phyloP scores from a whole-genome alignment of 2,797 vertebrate species.

The Numenius phaeopus region DNA sequence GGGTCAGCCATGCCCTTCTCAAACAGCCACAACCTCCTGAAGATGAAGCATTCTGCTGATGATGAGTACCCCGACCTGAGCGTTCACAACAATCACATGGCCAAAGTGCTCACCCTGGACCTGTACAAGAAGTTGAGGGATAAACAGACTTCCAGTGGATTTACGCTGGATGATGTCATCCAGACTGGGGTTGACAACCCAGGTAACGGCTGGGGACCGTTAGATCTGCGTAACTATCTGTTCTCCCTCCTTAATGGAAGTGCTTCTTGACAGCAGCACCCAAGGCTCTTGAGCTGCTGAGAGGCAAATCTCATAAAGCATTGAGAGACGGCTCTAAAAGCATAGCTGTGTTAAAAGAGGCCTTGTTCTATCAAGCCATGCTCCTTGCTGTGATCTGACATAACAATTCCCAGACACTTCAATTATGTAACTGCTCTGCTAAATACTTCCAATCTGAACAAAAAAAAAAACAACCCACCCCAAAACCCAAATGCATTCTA shows the following conservation, averaged over 20 bases:
- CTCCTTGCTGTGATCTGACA: slow-evolving; percentile 10
- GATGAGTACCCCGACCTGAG: slow-evolving; percentile 93
- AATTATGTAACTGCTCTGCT: slow-evolving; percentile 70
- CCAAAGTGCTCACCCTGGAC: slow-evolving; percentile 88
- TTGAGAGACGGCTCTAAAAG: background rate
- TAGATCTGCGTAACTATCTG: slow-evolving; percentile 59
- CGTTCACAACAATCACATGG: slow-evolving; percentile 96
- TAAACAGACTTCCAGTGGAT: slow-evolving; percentile 91
- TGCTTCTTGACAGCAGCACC: slow-evolving; percentile 56
- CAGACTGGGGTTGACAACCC: slow-evolving; percentile 98
- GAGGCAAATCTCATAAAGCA: background rate
- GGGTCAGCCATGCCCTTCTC: slow-evolving; percentile 94
- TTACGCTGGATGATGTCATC: slow-evolving; percentile 93
- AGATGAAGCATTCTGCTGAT: slow-evolving; percentile 83
- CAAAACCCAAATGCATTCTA: background rate
- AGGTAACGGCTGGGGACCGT: slow-evolving; percentile 80
- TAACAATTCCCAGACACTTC: background rate
- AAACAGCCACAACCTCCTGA: slow-evolving; percentile 92
- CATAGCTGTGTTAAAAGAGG: background rate
- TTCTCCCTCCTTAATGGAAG: slow-evolving; percentile 75
- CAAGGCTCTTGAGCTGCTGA: slow-evolving; percentile 1
- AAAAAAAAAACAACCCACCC: background rate
- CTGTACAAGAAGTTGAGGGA: slow-evolving; percentile 88
- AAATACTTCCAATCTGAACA: slow-evolving; percentile 50
- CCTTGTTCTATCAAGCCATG: background rate